phyloP scores from a whole-genome alignment of 2,113 vertebrate species.

The Notothenia coriiceps region DNA sequence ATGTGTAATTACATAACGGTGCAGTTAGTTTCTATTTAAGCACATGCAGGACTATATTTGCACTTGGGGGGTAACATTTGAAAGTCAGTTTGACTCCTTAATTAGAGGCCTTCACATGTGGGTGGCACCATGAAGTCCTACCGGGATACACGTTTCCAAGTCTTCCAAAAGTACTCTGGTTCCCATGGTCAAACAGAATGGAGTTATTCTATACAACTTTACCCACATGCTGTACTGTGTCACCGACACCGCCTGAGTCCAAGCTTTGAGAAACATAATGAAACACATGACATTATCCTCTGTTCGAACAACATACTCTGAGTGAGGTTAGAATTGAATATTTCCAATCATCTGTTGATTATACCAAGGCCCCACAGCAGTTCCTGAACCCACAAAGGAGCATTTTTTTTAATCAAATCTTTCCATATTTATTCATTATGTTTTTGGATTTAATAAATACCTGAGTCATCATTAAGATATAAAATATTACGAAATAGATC shows the following conservation, averaged over 20 bases:
- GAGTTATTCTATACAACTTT: conserved; percentile 3
- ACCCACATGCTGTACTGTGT: conserved; percentile 12
- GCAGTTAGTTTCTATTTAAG: conserved; percentile 69
- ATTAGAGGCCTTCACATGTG: conserved; percentile 73
- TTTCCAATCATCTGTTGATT: neutral
- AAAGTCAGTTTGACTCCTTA: conserved; percentile 65
- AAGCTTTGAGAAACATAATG: neutral
- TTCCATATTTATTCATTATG: neutral
- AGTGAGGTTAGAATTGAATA: neutral
- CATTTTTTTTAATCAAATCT: neutral
- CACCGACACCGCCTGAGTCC: neutral
- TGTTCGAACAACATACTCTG: neutral
- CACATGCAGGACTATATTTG: conserved; percentile 62
- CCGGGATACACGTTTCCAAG: conserved; percentile 38
- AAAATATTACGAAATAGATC: neutral
- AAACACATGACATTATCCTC: neutral
- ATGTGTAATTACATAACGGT: conserved; percentile 67
- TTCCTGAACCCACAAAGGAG: neutral
- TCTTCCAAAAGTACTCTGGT: conserved; percentile 18
- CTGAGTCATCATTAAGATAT: neutral
- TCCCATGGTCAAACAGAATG: conserved; percentile 53
- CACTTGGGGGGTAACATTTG: conserved; percentile 61
- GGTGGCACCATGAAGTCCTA: conserved; percentile 64
- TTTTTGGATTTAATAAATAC: neutral
- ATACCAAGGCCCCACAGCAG: neutral